These are phyloP conservation scores for Pogoniulus pusillus DNA, from an alignment of 2,797 vertebrate species.

Conservation along the genomic window DNA sequence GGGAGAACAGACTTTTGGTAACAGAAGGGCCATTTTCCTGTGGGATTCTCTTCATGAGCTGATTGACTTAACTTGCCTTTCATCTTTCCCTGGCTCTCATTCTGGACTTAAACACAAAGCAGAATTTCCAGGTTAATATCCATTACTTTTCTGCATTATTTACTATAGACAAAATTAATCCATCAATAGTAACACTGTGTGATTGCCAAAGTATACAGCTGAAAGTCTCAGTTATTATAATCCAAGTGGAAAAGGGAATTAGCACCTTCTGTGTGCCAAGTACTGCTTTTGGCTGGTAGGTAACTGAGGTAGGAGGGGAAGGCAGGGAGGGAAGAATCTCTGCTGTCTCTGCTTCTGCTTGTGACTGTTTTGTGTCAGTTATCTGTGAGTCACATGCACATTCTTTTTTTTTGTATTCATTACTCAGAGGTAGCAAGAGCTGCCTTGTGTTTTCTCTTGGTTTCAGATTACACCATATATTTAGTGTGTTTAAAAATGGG, in stretches of 20 bases:
- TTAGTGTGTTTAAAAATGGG: background rate
- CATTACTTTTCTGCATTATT: background rate
- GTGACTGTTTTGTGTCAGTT: background rate
- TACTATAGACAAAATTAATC: background rate
- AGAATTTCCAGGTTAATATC: background rate
- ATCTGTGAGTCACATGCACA: background rate
- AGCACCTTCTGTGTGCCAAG: background rate
- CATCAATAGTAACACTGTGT: background rate
- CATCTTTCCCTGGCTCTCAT: background rate
- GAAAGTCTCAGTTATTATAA: background rate
- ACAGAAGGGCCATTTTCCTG: background rate
- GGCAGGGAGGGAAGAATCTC: background rate
- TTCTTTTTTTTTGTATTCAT: background rate
- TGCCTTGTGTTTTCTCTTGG: background rate
- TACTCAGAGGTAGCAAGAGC: background rate
- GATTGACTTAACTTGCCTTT: background rate
- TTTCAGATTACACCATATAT: background rate
- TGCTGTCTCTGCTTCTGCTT: background rate
- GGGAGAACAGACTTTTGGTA: background rate
- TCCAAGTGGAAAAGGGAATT: background rate
- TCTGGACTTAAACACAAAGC: background rate
- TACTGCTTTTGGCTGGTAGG: background rate
- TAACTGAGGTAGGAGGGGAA: background rate
- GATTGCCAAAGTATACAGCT: background rate
- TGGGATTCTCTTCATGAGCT: background rate